Base-by-base conservation (phyloP, 2,797 vertebrate species). In the Gastrophryne carolinensis region DNA sequence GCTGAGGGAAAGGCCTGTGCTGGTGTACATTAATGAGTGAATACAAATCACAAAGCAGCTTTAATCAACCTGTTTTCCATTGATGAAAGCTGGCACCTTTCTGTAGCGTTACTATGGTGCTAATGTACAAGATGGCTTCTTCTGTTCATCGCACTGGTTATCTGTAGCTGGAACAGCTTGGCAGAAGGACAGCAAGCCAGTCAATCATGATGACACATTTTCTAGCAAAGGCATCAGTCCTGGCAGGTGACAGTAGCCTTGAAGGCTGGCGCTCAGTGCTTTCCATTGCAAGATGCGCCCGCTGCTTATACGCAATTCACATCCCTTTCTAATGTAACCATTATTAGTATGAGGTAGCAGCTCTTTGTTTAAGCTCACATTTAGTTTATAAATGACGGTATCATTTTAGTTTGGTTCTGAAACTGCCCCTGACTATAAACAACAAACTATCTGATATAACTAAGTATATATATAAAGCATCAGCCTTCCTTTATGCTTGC, bases 151-250 rank as follows among this genome's bases (percentile, higher is more conserved):
- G n/a, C 26, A 13, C 17, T 41, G 24, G 66, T 56, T 41, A 57
- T 57, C 24, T 56, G 52, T 30, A 57, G 19, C 52, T 69, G 30
- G 10, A 44, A 53, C n/a, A 37, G 21, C 66, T 69, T 15, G 57
- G 61, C 4, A 1, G 3, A 27, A 3, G 4, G 12, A 2, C 23
- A 34, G 61, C 35, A 69, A 71, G 1, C 24, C 10, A 57, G 6
- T 44, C 49, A 2, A 58, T 80, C 75, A 61, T 70, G 69, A 2
- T 9, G 54, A 56, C 13, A 72, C 68, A 77, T 13, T 1, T 29
- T 26, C 1, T 0, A 60, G 37, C 27, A 75, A 78, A 80, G 79
- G 0, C 72, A 24, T 13, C 60, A 39, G n/a, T 73, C 12, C 0
- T 1, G 76, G 79, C 54, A 13, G 49, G 24, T 75, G 71, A 12